Conservation (phyloP, 2,113 vertebrate genomes). For the Condylura cristata region DNA sequence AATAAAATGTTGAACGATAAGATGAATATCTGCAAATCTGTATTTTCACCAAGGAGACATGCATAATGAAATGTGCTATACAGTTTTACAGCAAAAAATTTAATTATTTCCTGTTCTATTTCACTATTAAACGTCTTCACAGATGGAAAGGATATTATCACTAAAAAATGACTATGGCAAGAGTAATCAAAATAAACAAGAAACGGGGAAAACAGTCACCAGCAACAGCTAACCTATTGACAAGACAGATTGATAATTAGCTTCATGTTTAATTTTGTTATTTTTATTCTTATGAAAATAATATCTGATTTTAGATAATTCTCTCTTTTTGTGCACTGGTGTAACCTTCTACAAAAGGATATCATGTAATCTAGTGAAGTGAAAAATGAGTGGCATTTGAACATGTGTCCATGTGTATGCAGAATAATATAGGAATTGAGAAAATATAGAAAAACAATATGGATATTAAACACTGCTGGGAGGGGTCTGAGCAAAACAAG, state of each 20-base stretch:
- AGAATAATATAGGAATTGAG: not conserved
- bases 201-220: not conserved
- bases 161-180: not conserved
- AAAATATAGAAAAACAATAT: not conserved
- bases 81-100: not conserved
- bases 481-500: not conserved
- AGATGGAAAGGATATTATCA: not conserved
- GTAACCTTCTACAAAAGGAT: conserved; percentile 2
- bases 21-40: not conserved
- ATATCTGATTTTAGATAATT: not conserved
- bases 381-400: not conserved
- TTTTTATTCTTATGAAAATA: conserved; percentile 5
- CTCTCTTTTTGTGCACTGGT: not conserved
- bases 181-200: conserved; percentile 23
- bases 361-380: not conserved
- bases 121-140: not conserved
- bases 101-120: not conserved
- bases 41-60: not conserved
- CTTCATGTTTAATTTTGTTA: not conserved
- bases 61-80: not conserved
- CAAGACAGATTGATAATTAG: not conserved
- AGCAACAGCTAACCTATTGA: not conserved
- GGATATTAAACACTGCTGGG: not conserved
- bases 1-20: not conserved
- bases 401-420: not conserved